Base-by-base conservation (phyloP, 64 coral and sea anemone species). In the Anthopleura sola region DNA sequence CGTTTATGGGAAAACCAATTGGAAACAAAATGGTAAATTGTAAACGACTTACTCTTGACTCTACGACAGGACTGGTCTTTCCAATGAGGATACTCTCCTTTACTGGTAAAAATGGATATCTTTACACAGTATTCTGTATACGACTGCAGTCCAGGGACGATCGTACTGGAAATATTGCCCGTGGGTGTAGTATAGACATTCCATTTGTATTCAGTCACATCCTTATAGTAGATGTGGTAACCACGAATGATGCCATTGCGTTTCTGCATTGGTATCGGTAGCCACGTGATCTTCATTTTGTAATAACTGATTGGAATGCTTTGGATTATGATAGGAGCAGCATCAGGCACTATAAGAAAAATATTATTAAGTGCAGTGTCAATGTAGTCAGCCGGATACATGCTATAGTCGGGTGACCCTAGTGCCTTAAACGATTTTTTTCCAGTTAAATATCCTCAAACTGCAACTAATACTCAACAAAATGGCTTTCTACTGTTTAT, bases 221-320 rank as follows among this genome's bases (percentile, higher is more conserved):
- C 32, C 10, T 11, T 28, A 51, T 14, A 83, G 50, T 83, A 60
- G 5, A 83, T 60, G 17, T 36, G 24, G 17, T 83, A 83, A 6
- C 82, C 82, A 9, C 19, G 44, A 51, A 83, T 83, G 51, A 56
- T 57, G 26, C 82, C 82, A 83, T 83, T 83, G 12, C 55, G 82
- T 20, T 83, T 1, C 0, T 49, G 53, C 18, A 37, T 0, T 4
- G 82, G 82, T 83, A 83, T 10, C 1, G 26, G 82, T 55, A 5
- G 10, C 82, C 82, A 83, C 4, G 24, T 16, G 7, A 83, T 29
- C 17, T 34, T 49, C 19, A 83, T 60, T 11, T 12, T 60, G 3
- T 53, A 34, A 18, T 53, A 49, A 38, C 36, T 83, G n/a, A 83
- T 28, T 33, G 82, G 82, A 32, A 60, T 18, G 21, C 5, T 7